A percentile compares a stretch with the other conserved stretches of the same genome.
Evolutionary conservation across 2,797 vertebrate species (phyloP).

Genomic region (Pterois miles): DNA sequence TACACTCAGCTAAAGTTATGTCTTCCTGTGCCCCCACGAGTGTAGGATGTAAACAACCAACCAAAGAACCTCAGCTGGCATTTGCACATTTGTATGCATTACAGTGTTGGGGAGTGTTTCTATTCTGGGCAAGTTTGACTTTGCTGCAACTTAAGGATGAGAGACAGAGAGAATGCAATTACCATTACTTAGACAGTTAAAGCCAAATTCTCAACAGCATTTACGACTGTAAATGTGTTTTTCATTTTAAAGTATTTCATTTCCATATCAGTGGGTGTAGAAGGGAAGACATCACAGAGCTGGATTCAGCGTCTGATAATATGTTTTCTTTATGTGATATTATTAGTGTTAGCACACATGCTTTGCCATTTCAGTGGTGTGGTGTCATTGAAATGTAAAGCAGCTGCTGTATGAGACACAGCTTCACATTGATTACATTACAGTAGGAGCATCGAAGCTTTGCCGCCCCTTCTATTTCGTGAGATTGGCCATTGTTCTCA

Average conservation of each 20-base stretch:
- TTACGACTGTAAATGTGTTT: background rate
- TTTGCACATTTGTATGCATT: conserved; percentile 46
- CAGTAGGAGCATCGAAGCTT: background rate
- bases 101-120: background rate
- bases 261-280: background rate
- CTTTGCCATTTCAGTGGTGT: background rate
- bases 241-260: too few species aligned
- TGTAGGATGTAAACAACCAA: conserved; percentile 42
- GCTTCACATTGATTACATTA: conserved; percentile 17
- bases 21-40: conserved; percentile 2
- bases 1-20: background rate
- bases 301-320: conserved; percentile 3
- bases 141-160: conserved; percentile 11
- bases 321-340: background rate
- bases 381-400: conserved; percentile 22
- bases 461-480: background rate
- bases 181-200: conserved; percentile 10
- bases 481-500: background rate
- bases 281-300: background rate
- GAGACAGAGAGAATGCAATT: conserved; percentile 13
- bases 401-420: conserved; percentile 3
- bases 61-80: conserved; percentile 23
- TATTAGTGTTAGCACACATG: conserved; percentile 11
- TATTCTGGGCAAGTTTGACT: conserved; percentile 37
- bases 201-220: conserved; percentile 7